phyloP scores from a whole-genome alignment of 2,797 vertebrate species.

The Semotilus atromaculatus region DNA sequence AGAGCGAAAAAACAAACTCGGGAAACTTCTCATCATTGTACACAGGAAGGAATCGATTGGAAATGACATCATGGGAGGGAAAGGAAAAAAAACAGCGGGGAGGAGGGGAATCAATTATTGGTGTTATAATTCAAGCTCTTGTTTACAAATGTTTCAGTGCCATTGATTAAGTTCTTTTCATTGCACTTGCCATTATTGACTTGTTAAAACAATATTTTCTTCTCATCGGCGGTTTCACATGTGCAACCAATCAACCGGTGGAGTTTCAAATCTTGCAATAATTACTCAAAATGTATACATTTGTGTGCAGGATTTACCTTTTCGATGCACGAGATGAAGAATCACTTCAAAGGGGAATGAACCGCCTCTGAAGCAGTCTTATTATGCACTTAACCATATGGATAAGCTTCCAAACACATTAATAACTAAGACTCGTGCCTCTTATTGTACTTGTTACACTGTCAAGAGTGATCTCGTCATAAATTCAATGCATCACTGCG shows the following conservation, averaged over 20 bases:
- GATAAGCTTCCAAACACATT: constrained; percentile 34
- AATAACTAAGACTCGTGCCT: constrained; percentile 24
- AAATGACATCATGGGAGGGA: constrained; percentile 73
- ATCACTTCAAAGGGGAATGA: constrained; percentile 22
- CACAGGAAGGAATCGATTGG: constrained; percentile 72
- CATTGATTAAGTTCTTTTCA: constrained; percentile 80
- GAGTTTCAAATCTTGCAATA: constrained; percentile 71
- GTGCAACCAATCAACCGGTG: constrained; percentile 70
- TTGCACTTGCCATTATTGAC: constrained; percentile 81
- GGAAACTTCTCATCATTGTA: constrained; percentile 82
- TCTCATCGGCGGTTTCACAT: constrained; percentile 76
- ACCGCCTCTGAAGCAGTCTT: constrained; percentile 2
- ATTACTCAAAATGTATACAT: constrained; percentile 78
- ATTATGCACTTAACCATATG: constrained; percentile 15
- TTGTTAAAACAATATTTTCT: constrained; percentile 84
- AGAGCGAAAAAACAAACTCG: constrained; percentile 84
- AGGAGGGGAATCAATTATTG: constrained; percentile 79
- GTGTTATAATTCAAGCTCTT: constrained; percentile 82
- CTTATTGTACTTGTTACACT: constrained; percentile 47
- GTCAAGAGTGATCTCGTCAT: constrained; percentile 47
- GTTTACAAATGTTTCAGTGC: constrained; percentile 80
- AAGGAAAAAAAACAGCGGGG: constrained; percentile 48
- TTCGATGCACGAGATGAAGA: constrained; percentile 20
- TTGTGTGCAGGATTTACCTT: constrained; percentile 60
- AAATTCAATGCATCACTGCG: constrained; percentile 41